Evolutionary conservation across 2,888 invertebrate genomes (phyloP), one percentile per base, ranked within the genome.

Genomic region (Leptopilina myrica): DNA sequence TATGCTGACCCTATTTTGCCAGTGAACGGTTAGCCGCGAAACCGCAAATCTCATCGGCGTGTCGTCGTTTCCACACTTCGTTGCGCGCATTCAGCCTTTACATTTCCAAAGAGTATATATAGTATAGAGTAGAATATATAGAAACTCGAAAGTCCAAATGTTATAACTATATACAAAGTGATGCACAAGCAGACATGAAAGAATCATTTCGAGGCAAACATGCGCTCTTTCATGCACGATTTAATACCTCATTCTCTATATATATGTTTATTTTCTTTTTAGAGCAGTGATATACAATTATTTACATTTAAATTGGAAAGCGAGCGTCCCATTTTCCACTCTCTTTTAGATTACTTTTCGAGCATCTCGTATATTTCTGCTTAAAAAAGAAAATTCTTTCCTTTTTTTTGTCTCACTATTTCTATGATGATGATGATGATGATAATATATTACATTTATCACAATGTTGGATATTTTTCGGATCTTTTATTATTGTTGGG

Each of bases 11-110:
- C 85, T 85, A 83, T 86, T 85, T 84, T 85, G 79, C 78, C 12
- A 67, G 80, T 78, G 65, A 78, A 82, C 83, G 85, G 86, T 87
- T 86, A 83, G 85, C 89, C 89, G 82, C 88, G 85, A 87, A 88
- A 82, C 89, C 86, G 81, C 86, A 84, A 80, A 81, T 80, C 82
- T 79, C 82, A 80, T 78, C 81, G 81, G 20, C 65, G 77, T 76
- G 78, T 77, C 84, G 83, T 76, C 79, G 78, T 64, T 79, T 83
- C 77, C 78, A 79, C 80, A 77, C 75, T 81, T 76, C 76, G 77
- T 79, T 81, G 83, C 77, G 81, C 80, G 80, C 76, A 79, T 79
- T 78, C 79, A 82, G 81, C 76, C 79, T 81, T 81, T 43, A 43
- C 79, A 80, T 79, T 76, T 79, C 69, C 49, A 53, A 67, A 77